phyloP scores from a whole-genome alignment of 2,113 vertebrate species.

The Thinocorus orbignyianus region DNA sequence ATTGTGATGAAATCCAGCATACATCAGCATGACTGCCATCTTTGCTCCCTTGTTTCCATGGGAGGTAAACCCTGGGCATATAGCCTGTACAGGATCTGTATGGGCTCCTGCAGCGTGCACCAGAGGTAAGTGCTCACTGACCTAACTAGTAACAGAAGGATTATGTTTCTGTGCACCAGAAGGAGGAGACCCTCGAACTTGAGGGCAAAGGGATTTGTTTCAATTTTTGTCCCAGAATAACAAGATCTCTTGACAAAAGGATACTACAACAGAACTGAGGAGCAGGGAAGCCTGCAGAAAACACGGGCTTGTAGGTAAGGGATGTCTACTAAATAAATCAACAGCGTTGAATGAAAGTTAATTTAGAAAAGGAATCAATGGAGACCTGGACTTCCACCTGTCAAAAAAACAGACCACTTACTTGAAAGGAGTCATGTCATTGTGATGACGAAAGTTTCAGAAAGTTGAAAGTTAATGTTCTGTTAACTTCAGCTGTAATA shows the following conservation, averaged over 20 bases:
- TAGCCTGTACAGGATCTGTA: not conserved
- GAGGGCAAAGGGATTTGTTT: not conserved
- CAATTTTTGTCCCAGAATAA: not conserved
- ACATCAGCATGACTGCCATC: not conserved
- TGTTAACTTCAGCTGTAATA: not conserved
- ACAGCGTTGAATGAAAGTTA: not conserved
- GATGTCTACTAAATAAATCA: not conserved
- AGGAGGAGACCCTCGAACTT: not conserved
- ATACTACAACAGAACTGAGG: not conserved
- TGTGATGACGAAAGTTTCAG: accelerated
- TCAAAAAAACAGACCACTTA: not conserved
- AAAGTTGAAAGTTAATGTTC: not conserved
- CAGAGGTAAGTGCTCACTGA: not conserved
- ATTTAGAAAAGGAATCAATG: not conserved
- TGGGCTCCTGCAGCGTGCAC: not conserved
- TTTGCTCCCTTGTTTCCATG: not conserved
- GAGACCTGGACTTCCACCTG: not conserved
- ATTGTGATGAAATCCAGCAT: not conserved
- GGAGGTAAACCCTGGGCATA: not conserved
- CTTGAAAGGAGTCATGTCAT: not conserved
- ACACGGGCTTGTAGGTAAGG: not conserved
- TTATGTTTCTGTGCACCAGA: not conserved
- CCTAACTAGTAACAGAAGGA: not conserved
- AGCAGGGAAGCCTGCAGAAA: not conserved
- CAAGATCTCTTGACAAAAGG: not conserved